phyloP scores from a whole-genome alignment of 2,113 vertebrate species.

The Mormoops blainvillei region DNA sequence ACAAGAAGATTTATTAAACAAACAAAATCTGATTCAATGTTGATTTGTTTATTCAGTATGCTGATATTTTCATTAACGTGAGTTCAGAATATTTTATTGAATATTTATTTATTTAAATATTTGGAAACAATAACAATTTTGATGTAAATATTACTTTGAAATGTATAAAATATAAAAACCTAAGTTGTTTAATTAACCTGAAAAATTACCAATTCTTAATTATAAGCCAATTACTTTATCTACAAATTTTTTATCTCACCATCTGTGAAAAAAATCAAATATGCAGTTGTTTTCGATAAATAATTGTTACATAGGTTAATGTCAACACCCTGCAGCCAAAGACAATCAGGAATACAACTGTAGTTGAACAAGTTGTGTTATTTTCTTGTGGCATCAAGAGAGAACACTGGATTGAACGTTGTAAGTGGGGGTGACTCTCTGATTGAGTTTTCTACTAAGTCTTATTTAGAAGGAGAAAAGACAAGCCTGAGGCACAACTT shows the following conservation, averaged over 20 bases:
- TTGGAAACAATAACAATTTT: neutral
- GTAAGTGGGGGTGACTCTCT: neutral
- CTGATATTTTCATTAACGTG: neutral
- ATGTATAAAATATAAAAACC: neutral
- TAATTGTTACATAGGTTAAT: neutral
- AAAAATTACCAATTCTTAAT: neutral
- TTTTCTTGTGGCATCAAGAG: neutral
- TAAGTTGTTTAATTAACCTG: neutral
- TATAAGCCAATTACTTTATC: neutral
- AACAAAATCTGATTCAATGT: constrained; percentile 14
- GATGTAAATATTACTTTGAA: neutral
- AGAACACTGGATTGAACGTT: neutral
- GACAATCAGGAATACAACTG: neutral
- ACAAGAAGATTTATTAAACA: constrained; percentile 69
- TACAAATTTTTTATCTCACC: neutral
- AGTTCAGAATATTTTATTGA: neutral
- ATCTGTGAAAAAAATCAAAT: neutral
- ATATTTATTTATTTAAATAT: neutral
- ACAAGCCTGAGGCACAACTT: neutral
- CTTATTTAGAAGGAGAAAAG: neutral
- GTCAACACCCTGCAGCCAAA: neutral
- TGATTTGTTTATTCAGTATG: neutral
- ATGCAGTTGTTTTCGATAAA: neutral
- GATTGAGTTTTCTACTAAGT: neutral
- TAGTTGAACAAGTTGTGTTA: neutral